Base-by-base conservation (phyloP, 2,113 vertebrate genomes). In the Xiphophorus hellerii region DNA sequence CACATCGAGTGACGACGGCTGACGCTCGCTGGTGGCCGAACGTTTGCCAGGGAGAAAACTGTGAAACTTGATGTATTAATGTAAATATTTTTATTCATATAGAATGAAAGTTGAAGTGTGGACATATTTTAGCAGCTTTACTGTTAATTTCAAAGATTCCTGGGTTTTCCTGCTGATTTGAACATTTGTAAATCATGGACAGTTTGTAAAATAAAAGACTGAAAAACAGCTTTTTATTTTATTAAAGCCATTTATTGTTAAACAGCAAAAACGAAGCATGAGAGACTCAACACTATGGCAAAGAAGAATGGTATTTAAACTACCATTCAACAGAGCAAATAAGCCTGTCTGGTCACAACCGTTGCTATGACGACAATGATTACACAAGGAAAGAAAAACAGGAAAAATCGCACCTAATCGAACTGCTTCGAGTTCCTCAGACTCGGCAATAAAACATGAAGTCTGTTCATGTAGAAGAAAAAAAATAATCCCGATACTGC, bases 201-300 rank as follows among this genome's bases (percentile, higher is more conserved):
- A 10, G 10, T 63, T 60, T 82, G 44, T 72, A 17, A 80, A 78
- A 20, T 66, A 44, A 42, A 69, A 76, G 28, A 73, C 84, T 58
- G 3, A 76, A 83, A n/a, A 77, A 66, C 63, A 14, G 13, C 67
- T 11, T 12, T 37, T 37, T 37, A 33, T 35, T 42, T 89, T 81
- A 88, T 88, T 89, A 78, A 88, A 92, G 85, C 89, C 73, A 84
- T 92, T 93, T 93, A 92, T 87, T 93, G 88, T 91, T 91, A 82
- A 89, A 96, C 93, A 94, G 94, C 94, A 93, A 96, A 42, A 94
- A 96, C 94, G 94, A 94, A 96, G 96, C 95, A 93, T 95, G 94
- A 95, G 64, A 81, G 85, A 95, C 91, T 93, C 90, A 96, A 96
- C 91, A 95, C 68, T 84, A 83, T 80, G 81, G 80, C 17, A 84